Conservation (phyloP, 1,140 invertebrate species). For the Doryteuthis pealeii region DNA sequence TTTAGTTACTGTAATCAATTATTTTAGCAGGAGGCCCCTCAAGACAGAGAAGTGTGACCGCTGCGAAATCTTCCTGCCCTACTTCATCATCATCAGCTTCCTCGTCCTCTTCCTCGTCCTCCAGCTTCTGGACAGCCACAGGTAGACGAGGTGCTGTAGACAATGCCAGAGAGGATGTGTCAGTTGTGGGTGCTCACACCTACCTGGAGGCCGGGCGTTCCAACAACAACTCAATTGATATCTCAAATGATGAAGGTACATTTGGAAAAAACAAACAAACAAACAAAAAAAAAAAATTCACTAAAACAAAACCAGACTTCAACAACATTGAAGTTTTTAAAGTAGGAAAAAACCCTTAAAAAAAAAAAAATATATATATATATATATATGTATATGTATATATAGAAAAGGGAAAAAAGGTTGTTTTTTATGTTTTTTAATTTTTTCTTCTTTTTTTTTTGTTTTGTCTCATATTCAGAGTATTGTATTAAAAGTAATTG, state of each 20-base stretch:
- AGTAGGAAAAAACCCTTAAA: too few relatives aligned
- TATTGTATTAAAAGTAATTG: too few relatives aligned
- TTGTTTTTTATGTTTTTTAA: too few relatives aligned
- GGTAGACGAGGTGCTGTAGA: neutral
- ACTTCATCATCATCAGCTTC: neutral
- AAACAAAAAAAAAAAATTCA: too few relatives aligned
- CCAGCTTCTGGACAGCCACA: slow-evolving; percentile 2
- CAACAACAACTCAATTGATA: slow-evolving; percentile 3
- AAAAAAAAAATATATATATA: too few relatives aligned
- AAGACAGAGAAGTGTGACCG: neutral
- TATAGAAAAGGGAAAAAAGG: too few relatives aligned
- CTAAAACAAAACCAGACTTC: too few relatives aligned
- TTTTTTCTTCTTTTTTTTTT: too few relatives aligned
- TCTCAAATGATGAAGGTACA: slow-evolving; percentile 5
- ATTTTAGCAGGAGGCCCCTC: slow-evolving; percentile 4
- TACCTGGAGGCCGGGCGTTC: neutral
- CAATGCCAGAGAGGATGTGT: neutral
- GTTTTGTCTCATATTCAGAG: too few relatives aligned
- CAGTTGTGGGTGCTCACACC: neutral
- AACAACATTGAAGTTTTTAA: too few relatives aligned
- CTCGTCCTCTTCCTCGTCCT: neutral
- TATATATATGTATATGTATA: too few relatives aligned
- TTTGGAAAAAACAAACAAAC: neutral
- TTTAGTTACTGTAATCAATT: slow-evolving; percentile 9
- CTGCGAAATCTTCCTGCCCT: neutral